Percentiles rank a stretch among this genome's conserved stretches.
phyloP scores from a whole-genome alignment of 2,888 invertebrate species.

The Brachylomia viminalis region DNA sequence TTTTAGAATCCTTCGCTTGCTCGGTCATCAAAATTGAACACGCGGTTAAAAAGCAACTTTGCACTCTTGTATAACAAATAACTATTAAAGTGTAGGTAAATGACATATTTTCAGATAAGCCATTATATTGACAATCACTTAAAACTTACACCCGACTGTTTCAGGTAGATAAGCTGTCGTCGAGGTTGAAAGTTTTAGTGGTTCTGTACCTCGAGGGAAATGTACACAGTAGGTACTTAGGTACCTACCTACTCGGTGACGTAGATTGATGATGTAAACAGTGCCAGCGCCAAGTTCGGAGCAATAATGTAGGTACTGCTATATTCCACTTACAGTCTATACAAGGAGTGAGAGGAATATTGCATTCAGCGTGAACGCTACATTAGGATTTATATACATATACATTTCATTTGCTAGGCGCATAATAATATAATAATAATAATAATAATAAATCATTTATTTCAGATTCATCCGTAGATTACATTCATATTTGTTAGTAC shows the following conservation, averaged over 20 bases:
- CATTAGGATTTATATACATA: no score
- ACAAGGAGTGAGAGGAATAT: background rate
- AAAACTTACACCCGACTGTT: background rate
- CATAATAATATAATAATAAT: no score
- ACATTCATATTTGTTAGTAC: no score
- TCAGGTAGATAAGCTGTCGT: conserved; percentile 12
- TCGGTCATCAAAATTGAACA: no score
- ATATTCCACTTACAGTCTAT: conserved; percentile 29
- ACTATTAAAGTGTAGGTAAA: no score
- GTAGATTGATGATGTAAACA: conserved; percentile 47
- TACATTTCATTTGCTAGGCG: background rate
- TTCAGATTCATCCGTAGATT: no score
- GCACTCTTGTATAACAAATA: no score
- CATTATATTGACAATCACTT: conserved; percentile 1
- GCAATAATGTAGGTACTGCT: conserved; percentile 18
- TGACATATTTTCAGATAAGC: background rate
- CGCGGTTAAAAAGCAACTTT: no score
- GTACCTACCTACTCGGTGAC: conserved; percentile 17
- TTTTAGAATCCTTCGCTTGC: no score
- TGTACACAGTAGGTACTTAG: background rate
- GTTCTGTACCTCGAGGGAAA: background rate
- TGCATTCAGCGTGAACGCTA: background rate
- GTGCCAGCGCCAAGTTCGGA: background rate
- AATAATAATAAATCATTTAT: no score
- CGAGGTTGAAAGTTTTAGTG: conserved; percentile 13